Evolutionary conservation across 2,113 vertebrate species (phyloP).

Genomic region (Centropus bengalensis): DNA sequence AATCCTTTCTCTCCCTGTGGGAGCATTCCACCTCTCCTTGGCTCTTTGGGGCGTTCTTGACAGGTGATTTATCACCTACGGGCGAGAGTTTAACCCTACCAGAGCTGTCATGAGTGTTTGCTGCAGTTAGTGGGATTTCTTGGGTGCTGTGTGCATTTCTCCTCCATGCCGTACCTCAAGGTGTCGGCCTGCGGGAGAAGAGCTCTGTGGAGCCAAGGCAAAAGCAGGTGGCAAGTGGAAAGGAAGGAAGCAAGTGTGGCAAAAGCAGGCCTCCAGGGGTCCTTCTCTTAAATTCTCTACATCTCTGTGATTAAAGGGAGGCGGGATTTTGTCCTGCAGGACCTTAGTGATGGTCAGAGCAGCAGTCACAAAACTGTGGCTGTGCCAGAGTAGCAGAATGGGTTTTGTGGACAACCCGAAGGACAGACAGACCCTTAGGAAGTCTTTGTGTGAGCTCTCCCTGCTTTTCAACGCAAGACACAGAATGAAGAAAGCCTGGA

Average conservation of each 20-base stretch:
- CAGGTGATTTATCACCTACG: neutral
- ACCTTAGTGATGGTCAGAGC: neutral
- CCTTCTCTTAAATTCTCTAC: neutral
- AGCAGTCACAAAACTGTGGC: neutral
- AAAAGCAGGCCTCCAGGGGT: neutral
- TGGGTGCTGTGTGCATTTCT: neutral
- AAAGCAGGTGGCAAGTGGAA: too few relatives aligned
- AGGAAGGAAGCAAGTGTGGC: too few relatives aligned
- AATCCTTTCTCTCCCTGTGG: rapidly evolving
- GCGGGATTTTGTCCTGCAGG: neutral
- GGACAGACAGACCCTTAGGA: neutral
- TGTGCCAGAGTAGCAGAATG: neutral
- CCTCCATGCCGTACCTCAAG: neutral
- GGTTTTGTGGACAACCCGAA: neutral
- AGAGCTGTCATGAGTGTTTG: neutral
- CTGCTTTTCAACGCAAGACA: neutral
- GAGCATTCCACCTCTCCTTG: neutral
- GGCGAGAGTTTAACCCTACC: neutral
- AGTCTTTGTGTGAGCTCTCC: neutral
- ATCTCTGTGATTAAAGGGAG: neutral
- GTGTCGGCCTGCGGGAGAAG: rapidly evolving
- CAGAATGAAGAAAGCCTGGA: neutral
- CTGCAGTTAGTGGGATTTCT: neutral
- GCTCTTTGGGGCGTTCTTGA: neutral
- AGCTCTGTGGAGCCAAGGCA: neutral